Evolutionary conservation across 2,888 invertebrate species (phyloP).

Genomic region (Torymus aiolomorphi): DNA sequence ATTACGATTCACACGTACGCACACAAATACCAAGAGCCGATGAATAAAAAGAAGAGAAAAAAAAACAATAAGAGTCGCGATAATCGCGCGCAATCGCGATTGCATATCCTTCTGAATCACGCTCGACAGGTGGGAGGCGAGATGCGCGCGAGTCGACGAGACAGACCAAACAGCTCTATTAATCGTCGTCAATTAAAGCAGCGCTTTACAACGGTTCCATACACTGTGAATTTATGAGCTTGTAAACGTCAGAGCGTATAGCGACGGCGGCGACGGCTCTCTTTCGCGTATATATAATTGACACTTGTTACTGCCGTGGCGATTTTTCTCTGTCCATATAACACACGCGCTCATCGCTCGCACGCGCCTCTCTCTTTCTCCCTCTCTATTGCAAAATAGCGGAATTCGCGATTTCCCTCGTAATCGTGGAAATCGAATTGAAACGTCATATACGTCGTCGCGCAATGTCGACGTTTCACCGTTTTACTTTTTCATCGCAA

Average conservation of each 20-base stretch:
- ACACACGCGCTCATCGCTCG: no score
- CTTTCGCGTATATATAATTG: constrained; percentile 28
- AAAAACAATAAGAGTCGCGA: constrained; percentile 19
- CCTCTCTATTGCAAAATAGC: constrained; percentile 30
- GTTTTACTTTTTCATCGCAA: no score
- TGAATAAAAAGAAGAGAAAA: constrained; percentile 27
- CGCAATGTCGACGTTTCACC: background rate
- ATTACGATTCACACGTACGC: constrained; percentile 1
- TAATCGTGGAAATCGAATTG: constrained; percentile 24
- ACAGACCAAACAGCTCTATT: constrained; percentile 36
- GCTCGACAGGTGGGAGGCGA: background rate
- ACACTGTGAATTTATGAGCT: constrained; percentile 38
- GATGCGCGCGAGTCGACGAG: background rate
- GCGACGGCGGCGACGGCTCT: background rate
- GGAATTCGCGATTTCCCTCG: constrained; percentile 37
- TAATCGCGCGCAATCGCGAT: constrained; percentile 2
- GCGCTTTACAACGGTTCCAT: constrained; percentile 15
- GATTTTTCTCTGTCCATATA: constrained; percentile 31
- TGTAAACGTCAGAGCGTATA: constrained; percentile 31
- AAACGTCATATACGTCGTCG: constrained; percentile 19
- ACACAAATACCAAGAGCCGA: background rate
- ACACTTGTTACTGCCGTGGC: constrained; percentile 33
- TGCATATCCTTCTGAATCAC: constrained; percentile 14
- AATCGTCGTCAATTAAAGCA: constrained; percentile 47
- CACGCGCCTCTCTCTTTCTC: background rate